Conservation (phyloP, 2,113 vertebrate genomes). For the Nesospiza acunhae region DNA sequence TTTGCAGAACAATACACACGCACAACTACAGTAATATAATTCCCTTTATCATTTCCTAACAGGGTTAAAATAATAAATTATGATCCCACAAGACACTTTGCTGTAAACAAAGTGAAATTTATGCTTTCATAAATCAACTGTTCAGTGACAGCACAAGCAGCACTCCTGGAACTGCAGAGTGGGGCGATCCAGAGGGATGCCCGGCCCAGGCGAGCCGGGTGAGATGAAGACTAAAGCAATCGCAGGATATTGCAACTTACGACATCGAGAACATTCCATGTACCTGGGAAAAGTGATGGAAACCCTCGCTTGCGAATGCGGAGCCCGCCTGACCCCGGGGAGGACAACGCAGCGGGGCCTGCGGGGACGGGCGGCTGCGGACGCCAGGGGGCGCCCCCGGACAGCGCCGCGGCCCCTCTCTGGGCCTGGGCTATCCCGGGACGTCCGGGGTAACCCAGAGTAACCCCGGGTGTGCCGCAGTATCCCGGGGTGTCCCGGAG, state of each 20-base stretch:
- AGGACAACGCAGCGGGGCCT: accelerated
- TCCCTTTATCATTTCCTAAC: background rate
- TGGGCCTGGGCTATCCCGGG: background rate
- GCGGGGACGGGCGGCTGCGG: background rate
- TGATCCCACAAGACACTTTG: background rate
- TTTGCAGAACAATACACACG: background rate
- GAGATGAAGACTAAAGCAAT: background rate
- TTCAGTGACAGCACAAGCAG: background rate
- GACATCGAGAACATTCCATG: background rate
- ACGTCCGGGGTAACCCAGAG: accelerated
- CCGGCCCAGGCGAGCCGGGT: accelerated
- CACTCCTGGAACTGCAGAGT: accelerated
- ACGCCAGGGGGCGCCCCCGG: background rate
- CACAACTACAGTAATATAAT: background rate
- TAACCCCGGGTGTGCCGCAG: accelerated
- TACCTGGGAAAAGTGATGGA: background rate
- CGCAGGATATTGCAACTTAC: background rate
- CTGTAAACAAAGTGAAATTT: background rate
- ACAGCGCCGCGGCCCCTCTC: background rate
- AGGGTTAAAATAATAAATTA: background rate
- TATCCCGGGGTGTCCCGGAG: background rate
- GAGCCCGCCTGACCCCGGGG: accelerated
- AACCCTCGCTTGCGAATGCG: accelerated
- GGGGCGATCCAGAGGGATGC: background rate
- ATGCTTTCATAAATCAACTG: background rate